Percentiles rank a stretch among this genome's conserved stretches.
phyloP scores from a whole-genome alignment of 2,797 vertebrate genomes.

The Aeoliscus strigatus region DNA sequence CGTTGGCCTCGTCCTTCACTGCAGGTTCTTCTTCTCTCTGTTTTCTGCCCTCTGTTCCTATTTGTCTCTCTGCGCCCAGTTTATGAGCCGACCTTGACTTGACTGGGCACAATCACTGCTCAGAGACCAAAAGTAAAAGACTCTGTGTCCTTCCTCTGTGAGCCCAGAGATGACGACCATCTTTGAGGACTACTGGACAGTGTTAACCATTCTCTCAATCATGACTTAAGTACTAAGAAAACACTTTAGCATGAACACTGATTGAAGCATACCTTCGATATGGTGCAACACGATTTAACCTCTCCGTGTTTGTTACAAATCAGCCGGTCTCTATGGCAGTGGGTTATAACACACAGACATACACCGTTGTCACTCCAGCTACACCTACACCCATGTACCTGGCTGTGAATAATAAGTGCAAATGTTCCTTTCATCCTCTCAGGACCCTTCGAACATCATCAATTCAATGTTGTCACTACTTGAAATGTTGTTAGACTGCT shows the following conservation, averaged over 20 bases:
- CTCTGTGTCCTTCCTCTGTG: constrained; percentile 6
- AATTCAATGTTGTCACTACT: no score
- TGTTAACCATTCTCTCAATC: constrained; percentile 22
- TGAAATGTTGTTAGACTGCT: no score
- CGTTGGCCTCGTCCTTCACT: constrained; percentile 1
- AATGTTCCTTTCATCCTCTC: no score
- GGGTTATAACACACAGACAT: no score
- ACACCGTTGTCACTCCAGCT: no score
- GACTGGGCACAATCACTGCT: constrained; percentile 34
- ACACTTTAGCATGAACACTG: neutral
- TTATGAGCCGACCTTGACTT: constrained; percentile 42
- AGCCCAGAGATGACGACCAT: constrained; percentile 9
- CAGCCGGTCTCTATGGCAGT: no score
- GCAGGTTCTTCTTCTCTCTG: neutral
- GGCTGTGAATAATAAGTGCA: no score
- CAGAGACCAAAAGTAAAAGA: constrained; percentile 11
- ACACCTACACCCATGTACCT: no score
- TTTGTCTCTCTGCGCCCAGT: constrained; percentile 11
- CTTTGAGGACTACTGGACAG: constrained; percentile 4
- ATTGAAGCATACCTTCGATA: no score
- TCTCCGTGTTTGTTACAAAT: no score
- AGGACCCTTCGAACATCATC: no score
- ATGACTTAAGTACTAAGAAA: constrained; percentile 10
- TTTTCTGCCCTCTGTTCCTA: constrained; percentile 11
- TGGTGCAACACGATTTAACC: no score